Evolutionary conservation across 2,888 invertebrate genomes (phyloP), one percentile per base, ranked within the genome.

Genomic region (Drosophila pegasa): DNA sequence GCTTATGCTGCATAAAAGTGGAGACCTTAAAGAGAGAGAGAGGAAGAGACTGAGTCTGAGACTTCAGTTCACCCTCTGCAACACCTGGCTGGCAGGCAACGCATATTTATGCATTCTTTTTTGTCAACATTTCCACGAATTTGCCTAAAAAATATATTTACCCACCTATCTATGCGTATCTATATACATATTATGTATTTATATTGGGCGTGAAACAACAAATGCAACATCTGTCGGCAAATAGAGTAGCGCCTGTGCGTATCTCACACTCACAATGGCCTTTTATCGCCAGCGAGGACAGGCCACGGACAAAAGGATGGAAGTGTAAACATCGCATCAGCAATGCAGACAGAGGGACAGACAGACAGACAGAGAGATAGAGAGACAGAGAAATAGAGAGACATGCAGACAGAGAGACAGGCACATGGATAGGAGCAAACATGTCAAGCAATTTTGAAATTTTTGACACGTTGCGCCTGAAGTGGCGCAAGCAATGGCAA

Each of bases 391-490:
- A n/a, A n/a, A 22, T 8, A 58, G 47, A 57, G 16, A 25, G n/a
- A 31, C 8, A 52, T 25, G 43, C 33, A 50, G 10, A 22, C 9
- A 58, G 47, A 57, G 16, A 25, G n/a, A 31, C 8, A 52, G 29
- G 43, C 33, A 50, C 10, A 14, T 16, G 27, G 40, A 25, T 14
- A n/a, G 10, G 27, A 47, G 75, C 88, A 84, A 88, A 84, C 88
- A 84, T 80, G 88, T 84, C 88, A 86, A 80, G 57, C 64, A 80
- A 83, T 56, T 68, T 29, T 51, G 29, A 56, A 68, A 72, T 60
- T 88, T 87, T 56, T 84, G 83, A 84, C 83, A 88, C 68, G 41
- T 72, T 61, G 80, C 80, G 65, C 75, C 84, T 80, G 88, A 83
- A 84, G 87, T 84, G 83, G 78, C 84, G 75, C 43, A 61, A 50